A percentile compares a stretch with the other conserved stretches of the same genome.
phyloP scores from a whole-genome alignment of 2,113 vertebrate species.

The Alosa alosa region DNA sequence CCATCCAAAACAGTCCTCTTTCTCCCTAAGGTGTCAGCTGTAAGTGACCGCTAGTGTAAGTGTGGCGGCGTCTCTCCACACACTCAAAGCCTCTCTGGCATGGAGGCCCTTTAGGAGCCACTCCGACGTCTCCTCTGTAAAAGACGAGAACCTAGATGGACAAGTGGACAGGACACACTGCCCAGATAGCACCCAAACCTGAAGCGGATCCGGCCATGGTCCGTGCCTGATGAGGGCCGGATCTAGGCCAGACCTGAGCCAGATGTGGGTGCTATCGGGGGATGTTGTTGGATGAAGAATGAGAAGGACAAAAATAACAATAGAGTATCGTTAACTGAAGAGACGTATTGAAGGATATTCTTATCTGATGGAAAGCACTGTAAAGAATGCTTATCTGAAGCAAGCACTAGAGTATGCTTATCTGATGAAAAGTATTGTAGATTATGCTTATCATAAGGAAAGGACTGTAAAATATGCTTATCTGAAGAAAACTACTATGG shows the following conservation, averaged over 20 bases:
- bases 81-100: background rate
- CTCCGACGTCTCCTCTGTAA: background rate
- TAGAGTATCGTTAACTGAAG: background rate
- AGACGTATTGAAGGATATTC: background rate
- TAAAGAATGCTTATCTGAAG: background rate
- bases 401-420: background rate
- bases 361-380: background rate
- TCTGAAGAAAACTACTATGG: background rate
- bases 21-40: conserved; percentile 71
- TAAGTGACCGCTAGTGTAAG: conserved; percentile 22
- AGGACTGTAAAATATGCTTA: background rate
- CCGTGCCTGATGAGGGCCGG: background rate
- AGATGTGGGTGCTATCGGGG: background rate
- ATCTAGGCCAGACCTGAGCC: background rate
- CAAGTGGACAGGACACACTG: background rate
- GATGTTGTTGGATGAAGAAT: background rate
- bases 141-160: background rate
- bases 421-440: background rate
- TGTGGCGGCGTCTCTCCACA: background rate
- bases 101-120: background rate
- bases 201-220: background rate
- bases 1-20: conserved; percentile 71
- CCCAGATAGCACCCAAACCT: background rate
- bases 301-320: background rate
- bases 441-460: background rate